Percentiles rank a stretch among this genome's conserved stretches.
Evolutionary conservation across 35 echinoderm and acorn worm species (phyloP).

Genomic region (Patiria miniata): DNA sequence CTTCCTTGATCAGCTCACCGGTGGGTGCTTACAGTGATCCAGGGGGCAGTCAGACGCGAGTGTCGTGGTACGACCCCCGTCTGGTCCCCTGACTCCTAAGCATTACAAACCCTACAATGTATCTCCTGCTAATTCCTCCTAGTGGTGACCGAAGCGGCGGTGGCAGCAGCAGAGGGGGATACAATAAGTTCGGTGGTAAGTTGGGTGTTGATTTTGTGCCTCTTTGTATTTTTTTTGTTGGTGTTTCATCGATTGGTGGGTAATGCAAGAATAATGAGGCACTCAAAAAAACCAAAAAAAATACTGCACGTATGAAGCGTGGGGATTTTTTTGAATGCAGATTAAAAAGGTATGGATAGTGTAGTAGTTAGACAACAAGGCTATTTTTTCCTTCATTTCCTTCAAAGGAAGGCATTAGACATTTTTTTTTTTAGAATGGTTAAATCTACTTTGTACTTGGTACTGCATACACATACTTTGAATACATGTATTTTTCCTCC

Average conservation of each 20-base stretch:
- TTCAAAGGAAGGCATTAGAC: too few species aligned
- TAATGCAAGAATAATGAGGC: neutral
- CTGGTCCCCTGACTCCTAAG: conserved; percentile 57
- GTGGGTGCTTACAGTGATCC: conserved; percentile 7
- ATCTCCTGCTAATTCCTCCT: conserved; percentile 44
- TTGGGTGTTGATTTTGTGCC: conserved; percentile 11
- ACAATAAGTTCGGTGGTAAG: conserved; percentile 79
- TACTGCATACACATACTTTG: too few species aligned
- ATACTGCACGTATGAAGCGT: neutral
- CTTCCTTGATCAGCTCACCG: neutral
- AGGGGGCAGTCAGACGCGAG: neutral
- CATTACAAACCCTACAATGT: conserved; percentile 22
- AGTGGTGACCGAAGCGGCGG: conserved; percentile 56
- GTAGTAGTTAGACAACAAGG: too few species aligned
- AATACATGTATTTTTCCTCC: too few species aligned
- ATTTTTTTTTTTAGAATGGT: too few species aligned
- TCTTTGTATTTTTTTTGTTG: neutral
- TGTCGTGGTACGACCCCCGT: neutral
- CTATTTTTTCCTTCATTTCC: too few species aligned
- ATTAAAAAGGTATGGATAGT: too few species aligned
- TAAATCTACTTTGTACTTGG: too few species aligned
- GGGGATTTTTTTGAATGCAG: neutral
- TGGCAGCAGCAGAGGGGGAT: conserved; percentile 54
- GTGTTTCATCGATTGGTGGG: neutral
- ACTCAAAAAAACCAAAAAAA: neutral